These are phyloP conservation scores for Sebastes minor DNA, from an alignment of 2,797 vertebrate species.

Conservation along the genomic window DNA sequence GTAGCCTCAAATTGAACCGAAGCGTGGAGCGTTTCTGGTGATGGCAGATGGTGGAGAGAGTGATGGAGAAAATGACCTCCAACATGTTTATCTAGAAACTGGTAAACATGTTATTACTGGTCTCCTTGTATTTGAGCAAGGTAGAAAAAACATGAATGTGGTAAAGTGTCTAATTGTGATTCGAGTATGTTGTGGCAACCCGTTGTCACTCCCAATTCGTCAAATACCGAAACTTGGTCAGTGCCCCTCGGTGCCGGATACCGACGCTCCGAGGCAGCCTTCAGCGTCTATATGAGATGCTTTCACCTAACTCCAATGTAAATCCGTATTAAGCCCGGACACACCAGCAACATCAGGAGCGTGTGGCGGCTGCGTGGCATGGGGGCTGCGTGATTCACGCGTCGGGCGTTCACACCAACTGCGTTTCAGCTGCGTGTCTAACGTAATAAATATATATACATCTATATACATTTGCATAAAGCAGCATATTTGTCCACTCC, in stretches of 20 bases:
- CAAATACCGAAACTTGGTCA: not conserved
- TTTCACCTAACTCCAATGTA: too few relatives aligned
- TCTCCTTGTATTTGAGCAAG: not conserved
- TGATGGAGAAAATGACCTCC: slow-evolving; percentile 6
- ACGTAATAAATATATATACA: too few relatives aligned
- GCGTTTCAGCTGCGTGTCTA: too few relatives aligned
- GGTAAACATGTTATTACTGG: not conserved
- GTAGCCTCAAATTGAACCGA: slow-evolving; percentile 15
- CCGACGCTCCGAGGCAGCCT: too few relatives aligned
- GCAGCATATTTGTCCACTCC: too few relatives aligned
- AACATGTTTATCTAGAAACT: slow-evolving; percentile 3
- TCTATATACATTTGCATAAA: too few relatives aligned
- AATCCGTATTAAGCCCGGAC: too few relatives aligned
- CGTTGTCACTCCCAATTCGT: not conserved
- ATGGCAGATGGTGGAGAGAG: not conserved
- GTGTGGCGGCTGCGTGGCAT: too few relatives aligned
- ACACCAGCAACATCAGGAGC: too few relatives aligned
- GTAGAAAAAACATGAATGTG: not conserved
- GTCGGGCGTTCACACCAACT: too few relatives aligned
- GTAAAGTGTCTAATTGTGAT: not conserved
- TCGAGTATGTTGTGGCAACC: not conserved
- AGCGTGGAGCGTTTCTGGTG: not conserved
- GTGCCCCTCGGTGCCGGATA: not conserved
- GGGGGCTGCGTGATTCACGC: too few relatives aligned
- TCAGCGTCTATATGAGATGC: not conserved